These are phyloP conservation scores for Lophotriccus pileatus DNA, from an alignment of 2,797 vertebrate genomes.

Conservation along the genomic window DNA sequence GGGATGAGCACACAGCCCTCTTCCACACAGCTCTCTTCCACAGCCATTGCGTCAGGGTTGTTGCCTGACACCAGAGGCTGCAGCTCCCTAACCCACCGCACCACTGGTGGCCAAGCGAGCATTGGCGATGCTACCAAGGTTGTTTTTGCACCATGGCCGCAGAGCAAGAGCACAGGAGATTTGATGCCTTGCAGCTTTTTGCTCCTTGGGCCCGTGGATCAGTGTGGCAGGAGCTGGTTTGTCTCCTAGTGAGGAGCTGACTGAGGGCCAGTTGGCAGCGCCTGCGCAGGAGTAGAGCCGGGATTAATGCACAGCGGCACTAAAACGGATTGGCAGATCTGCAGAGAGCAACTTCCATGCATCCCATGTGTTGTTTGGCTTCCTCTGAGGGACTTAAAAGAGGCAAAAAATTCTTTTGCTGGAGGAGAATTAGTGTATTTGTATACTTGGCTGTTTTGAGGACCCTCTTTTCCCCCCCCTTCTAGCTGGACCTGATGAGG, in stretches of 20 bases:
- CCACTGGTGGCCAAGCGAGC: fast-evolving
- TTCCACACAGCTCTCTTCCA: neutral
- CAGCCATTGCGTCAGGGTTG: neutral
- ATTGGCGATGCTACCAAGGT: fast-evolving
- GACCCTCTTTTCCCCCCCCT: neutral
- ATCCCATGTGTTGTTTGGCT: constrained; percentile 37
- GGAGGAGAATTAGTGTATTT: neutral
- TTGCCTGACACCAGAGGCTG: neutral
- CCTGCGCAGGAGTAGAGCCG: neutral
- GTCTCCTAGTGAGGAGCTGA: neutral
- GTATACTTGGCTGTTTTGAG: neutral
- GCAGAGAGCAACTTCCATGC: constrained; percentile 21
- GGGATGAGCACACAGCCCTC: neutral
- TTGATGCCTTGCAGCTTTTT: neutral
- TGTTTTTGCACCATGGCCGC: neutral
- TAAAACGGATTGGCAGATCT: neutral
- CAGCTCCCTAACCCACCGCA: neutral
- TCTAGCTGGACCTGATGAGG: neutral
- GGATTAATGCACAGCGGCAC: neutral
- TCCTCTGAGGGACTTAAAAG: neutral
- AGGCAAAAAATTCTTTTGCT: neutral
- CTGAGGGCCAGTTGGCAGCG: neutral
- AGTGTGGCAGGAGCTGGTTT: neutral
- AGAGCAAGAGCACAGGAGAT: fast-evolving
- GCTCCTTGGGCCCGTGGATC: fast-evolving